A percentile compares a stretch with the other conserved stretches of the same genome.
phyloP scores from a whole-genome alignment of 2,113 vertebrate species.

The Corythornis vintsioides region DNA sequence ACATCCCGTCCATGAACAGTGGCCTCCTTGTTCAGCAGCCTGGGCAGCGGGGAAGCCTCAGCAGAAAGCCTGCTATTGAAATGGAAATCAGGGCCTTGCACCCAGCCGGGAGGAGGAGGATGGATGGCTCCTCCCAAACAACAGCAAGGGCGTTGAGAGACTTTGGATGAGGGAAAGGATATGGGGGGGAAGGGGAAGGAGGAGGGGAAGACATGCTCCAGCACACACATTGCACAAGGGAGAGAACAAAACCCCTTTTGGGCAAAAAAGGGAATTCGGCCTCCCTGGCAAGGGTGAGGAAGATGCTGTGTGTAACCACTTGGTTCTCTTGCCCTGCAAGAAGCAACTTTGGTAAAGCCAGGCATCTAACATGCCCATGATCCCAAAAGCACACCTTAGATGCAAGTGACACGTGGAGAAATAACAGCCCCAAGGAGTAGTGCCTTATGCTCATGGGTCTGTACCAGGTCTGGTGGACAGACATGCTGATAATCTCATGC shows the following conservation, averaged over 20 bases:
- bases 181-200: not conserved
- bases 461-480: not conserved
- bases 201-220: not conserved
- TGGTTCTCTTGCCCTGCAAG: accelerated
- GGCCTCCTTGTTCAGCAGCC: conserved; percentile 72
- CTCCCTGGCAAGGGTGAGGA: accelerated
- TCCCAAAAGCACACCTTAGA: not conserved
- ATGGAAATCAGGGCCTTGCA: conserved; percentile 79
- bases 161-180: not conserved
- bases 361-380: accelerated
- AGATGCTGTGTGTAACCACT: accelerated
- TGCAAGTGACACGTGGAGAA: not conserved
- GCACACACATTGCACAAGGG: not conserved
- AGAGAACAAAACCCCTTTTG: not conserved
- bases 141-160: conserved; percentile 32
- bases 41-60: conserved; percentile 64
- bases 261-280: not conserved
- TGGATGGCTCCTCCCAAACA: not conserved
- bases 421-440: not conserved
- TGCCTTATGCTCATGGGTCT: not conserved
- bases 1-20: conserved; percentile 75
- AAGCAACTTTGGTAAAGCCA: accelerated
- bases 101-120: conserved; percentile 64
- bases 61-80: conserved; percentile 77
- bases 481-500: accelerated